phyloP scores from a whole-genome alignment of 2,888 invertebrate species.

The Dendrolimus pini region DNA sequence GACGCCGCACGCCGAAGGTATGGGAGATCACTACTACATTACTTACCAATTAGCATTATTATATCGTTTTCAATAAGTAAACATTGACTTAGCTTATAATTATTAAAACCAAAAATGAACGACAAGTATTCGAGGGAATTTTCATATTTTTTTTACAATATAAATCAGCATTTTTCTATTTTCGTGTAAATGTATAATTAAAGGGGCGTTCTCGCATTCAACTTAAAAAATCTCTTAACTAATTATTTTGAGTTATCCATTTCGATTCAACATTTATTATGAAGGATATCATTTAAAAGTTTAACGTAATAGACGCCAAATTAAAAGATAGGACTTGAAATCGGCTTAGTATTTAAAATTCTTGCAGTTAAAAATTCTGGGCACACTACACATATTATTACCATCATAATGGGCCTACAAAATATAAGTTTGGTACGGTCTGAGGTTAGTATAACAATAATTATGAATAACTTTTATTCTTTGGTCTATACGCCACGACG shows the following conservation, averaged over 20 bases:
- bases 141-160: neutral
- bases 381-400: constrained; percentile 14
- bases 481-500: constrained; percentile 70
- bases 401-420: constrained; percentile 52
- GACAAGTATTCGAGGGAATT: constrained; percentile 27
- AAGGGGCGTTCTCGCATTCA: too few species aligned
- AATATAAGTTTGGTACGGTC: constrained; percentile 71
- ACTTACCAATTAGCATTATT: constrained; percentile 68
- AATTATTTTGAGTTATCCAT: too few species aligned
- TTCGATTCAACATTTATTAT: too few species aligned
- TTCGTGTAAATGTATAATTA: neutral
- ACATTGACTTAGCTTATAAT: constrained; percentile 73
- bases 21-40: constrained; percentile 72
- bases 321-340: too few species aligned
- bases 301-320: too few species aligned
- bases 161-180: neutral
- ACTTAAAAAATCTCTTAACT: too few species aligned
- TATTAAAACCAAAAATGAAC: constrained; percentile 65
- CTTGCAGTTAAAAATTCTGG: neutral
- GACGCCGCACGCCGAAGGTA: constrained; percentile 64
- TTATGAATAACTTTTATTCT: constrained; percentile 69
- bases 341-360: too few species aligned
- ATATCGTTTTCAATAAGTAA: constrained; percentile 72
- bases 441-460: constrained; percentile 64
- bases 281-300: too few species aligned